These are phyloP conservation scores for Furnarius figulus DNA, from an alignment of 2,113 vertebrate species.

Conservation along the genomic window DNA sequence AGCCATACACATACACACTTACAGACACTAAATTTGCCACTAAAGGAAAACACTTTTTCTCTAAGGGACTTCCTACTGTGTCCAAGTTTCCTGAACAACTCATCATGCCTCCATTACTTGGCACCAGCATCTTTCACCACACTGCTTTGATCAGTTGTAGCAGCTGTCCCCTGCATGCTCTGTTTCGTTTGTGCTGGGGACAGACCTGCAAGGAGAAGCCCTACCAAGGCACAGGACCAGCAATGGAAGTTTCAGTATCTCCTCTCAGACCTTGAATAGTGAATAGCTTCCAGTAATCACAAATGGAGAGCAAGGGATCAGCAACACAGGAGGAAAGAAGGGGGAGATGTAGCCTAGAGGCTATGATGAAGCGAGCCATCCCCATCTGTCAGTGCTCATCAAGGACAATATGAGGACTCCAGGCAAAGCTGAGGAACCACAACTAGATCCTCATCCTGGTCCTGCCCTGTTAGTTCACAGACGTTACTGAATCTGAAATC, in stretches of 20 bases:
- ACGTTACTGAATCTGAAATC: background rate
- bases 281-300: background rate
- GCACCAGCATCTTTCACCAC: background rate
- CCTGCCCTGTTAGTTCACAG: background rate
- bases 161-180: slow-evolving; percentile 42
- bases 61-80: background rate
- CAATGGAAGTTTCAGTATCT: background rate
- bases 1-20: background rate
- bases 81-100: background rate
- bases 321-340: background rate
- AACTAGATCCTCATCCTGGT: background rate
- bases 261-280: background rate
- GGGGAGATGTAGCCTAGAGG: background rate
- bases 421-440: background rate
- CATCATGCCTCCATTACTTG: background rate
- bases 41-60: background rate
- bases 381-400: background rate
- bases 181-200: slow-evolving; percentile 12
- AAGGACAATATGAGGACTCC: background rate
- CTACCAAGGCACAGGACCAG: background rate
- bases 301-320: background rate
- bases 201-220: background rate
- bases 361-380: background rate
- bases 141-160: background rate
- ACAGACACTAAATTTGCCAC: background rate